Evolutionary conservation across 2,113 vertebrate genomes (phyloP), one percentile per base, ranked within the genome.

Genomic region (Rhineura floridana): DNA sequence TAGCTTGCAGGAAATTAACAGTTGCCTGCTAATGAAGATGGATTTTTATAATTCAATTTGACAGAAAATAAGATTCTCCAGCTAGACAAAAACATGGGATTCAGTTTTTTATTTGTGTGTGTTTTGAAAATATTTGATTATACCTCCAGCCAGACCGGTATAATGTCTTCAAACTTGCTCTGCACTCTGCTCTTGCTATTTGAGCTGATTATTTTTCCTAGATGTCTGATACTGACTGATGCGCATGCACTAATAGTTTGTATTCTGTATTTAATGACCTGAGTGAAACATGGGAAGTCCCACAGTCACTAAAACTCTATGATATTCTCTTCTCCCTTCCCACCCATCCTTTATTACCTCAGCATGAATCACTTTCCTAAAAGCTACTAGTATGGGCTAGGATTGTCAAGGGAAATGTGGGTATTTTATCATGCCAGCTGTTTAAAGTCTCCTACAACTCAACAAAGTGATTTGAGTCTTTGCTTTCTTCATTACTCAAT

Each of bases 1-100:
- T 94, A 96, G 92, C 91, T 93, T 95, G 91, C 92, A 91, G 95
- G 95, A 97, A 96, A 96, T 86, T 90, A 92, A 92, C 92, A 90
- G 85, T 93, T 93, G 86, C 94, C 95, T 96, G 95, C 88, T 96
- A 96, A 97, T 96, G 96, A 97, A 97, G 96, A 97, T 6, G 78
- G 93, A 97, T 97, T 92, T 94, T 93, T 90, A 91, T 90, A 63
- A 91, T 94, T 93, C 94, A 94, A 95, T 95, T 95, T 93, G 95
- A 95, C 93, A 95, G 89, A 88, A 96, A 96, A 86, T 91, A 93
- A 96, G 96, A 95, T 94, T 96, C 96, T 94, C 96, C 90, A 93
- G 93, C 83, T 78, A 91, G 95, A 93, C 87, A 90, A 92, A 94
- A 93, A 82, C 90, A 93, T 81, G 88, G 65, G 93, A 93, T 93